These are phyloP conservation scores for Pollicipes pollicipes DNA, from an alignment of 1,140 invertebrate genomes.

Conservation along the genomic window DNA sequence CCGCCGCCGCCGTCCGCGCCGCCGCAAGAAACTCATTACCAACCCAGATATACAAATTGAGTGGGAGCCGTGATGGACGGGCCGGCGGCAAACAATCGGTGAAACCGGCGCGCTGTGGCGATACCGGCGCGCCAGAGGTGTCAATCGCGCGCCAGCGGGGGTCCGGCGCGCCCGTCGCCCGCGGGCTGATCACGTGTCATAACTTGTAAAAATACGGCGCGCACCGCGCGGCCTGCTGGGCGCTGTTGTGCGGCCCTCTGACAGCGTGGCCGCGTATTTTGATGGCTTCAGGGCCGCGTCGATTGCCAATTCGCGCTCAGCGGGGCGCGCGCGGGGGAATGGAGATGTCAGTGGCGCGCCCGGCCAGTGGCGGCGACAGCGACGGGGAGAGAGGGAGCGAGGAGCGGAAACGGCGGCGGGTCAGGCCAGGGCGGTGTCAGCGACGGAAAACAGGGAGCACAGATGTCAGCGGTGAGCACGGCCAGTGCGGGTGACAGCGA, in stretches of 20 bases:
- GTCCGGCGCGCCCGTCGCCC: neutral
- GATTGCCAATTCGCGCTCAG: neutral
- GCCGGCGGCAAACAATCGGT: neutral
- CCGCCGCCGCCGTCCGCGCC: no score
- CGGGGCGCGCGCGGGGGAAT: neutral
- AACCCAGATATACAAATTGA: neutral
- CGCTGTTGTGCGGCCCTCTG: neutral
- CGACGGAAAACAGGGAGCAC: neutral
- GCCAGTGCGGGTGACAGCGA: neutral
- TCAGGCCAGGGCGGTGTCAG: neutral
- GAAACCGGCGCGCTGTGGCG: neutral
- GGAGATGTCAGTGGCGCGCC: neutral
- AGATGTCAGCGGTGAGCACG: neutral
- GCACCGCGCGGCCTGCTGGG: neutral
- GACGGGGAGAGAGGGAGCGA: conserved; percentile 2
- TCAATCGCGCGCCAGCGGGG: neutral
- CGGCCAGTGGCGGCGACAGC: neutral
- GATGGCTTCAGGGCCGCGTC: conserved; percentile 3
- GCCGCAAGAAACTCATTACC: neutral
- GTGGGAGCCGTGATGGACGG: neutral
- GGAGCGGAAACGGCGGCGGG: neutral
- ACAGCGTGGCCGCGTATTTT: neutral
- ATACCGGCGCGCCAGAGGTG: neutral
- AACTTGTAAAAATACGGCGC: conserved; percentile 2
- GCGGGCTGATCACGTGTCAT: no score